These are phyloP conservation scores for Sylvia borin DNA, from an alignment of 2,797 vertebrate genomes.

Conservation along the genomic window DNA sequence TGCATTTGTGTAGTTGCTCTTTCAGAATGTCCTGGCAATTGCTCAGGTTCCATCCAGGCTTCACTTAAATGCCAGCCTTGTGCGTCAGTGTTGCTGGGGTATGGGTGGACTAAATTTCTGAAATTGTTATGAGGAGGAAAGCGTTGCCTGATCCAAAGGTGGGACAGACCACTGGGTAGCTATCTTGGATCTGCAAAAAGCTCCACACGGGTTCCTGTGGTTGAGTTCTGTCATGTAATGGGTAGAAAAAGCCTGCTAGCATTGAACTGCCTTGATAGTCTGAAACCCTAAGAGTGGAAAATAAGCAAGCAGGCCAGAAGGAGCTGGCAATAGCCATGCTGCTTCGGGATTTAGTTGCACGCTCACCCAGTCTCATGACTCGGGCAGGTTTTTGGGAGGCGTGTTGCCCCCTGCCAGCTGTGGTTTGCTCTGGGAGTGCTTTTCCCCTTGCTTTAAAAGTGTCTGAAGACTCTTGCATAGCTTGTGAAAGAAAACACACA, in stretches of 20 bases:
- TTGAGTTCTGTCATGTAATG: background rate
- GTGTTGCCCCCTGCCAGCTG: background rate
- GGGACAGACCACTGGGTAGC: background rate
- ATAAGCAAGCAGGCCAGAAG: background rate
- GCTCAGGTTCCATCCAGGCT: background rate
- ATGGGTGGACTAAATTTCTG: background rate
- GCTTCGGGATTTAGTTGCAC: background rate
- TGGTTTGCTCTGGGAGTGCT: background rate
- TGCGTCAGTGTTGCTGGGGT: background rate
- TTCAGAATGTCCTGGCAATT: background rate
- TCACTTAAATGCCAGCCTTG: background rate
- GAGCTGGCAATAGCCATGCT: background rate
- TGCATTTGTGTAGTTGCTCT: background rate
- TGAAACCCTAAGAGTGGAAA: background rate
- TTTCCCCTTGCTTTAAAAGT: background rate
- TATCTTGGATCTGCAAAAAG: background rate
- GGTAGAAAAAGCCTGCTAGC: background rate
- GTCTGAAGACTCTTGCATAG: background rate
- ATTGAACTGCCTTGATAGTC: background rate
- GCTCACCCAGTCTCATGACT: background rate
- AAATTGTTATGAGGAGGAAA: rapidly evolving
- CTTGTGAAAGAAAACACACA: background rate
- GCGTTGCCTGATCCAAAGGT: background rate
- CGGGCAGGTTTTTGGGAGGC: background rate
- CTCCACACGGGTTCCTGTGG: background rate